Percentiles rank a stretch among this genome's conserved stretches.
These are phyloP conservation scores for Sylvicola cinctus DNA, from an alignment of 2,888 invertebrate genomes.

Conservation along the genomic window DNA sequence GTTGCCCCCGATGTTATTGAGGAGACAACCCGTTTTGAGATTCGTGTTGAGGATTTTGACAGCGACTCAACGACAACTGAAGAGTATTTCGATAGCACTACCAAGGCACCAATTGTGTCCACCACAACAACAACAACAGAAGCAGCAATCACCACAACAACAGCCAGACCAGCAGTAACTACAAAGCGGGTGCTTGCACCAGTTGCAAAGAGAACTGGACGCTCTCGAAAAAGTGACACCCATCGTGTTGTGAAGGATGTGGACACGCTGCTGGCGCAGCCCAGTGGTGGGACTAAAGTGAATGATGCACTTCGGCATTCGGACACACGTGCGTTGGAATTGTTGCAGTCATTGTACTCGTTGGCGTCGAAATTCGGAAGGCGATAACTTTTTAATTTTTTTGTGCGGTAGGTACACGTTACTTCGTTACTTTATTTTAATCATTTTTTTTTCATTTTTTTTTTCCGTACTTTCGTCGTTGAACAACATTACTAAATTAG, in stretches of 20 bases:
- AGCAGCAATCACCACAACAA: conserved; percentile 8
- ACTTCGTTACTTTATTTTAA: too few species aligned
- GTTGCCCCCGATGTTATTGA: background rate
- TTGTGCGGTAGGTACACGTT: too few species aligned
- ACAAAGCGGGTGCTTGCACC: conserved; percentile 10
- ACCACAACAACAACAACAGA: conserved; percentile 13
- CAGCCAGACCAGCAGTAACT: conserved; percentile 15
- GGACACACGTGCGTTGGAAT: conserved; percentile 59
- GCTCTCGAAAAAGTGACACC: too few species aligned
- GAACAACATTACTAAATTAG: too few species aligned
- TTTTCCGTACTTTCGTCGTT: too few species aligned
- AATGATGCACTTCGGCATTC: conserved; percentile 32
- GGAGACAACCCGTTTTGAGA: too few species aligned
- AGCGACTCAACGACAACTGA: background rate
- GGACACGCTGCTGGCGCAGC: conserved; percentile 11
- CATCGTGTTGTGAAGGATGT: conserved; percentile 9
- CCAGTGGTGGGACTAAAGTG: conserved; percentile 18
- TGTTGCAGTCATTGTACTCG: conserved; percentile 63
- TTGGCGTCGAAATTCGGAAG: conserved; percentile 67
- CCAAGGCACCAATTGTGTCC: background rate
- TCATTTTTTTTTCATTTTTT: too few species aligned
- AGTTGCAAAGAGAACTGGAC: too few species aligned
- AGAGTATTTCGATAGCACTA: background rate
- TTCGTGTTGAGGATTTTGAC: background rate
- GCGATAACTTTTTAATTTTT: conserved; percentile 21